These are phyloP conservation scores for Malacoctenus gilli DNA, from an alignment of 2,797 vertebrate genomes.

Conservation along the genomic window DNA sequence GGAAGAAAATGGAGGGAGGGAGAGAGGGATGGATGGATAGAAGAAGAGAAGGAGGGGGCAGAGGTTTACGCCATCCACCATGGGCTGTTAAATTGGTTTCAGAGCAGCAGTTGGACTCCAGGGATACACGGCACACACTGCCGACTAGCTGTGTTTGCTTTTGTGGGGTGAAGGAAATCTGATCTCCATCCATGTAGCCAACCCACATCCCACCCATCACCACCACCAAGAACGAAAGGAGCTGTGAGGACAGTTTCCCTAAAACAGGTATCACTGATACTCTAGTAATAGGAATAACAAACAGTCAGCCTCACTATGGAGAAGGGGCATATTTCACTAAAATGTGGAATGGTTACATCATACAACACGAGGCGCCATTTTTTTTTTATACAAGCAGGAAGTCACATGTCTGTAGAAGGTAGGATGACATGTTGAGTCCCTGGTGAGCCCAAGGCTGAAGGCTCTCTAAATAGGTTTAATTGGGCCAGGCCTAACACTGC, in stretches of 20 bases:
- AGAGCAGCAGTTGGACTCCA: conserved; percentile 83
- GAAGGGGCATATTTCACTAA: conserved; percentile 58
- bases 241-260: conserved; percentile 48
- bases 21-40: conserved; percentile 56
- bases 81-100: conserved; percentile 85
- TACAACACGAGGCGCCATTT: conserved; percentile 51
- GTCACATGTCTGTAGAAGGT: conserved; percentile 65
- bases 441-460: conserved; percentile 65
- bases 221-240: conserved; percentile 60
- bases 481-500: conserved; percentile 65
- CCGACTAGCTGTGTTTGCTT: conserved; percentile 77
- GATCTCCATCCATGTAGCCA: conserved; percentile 72
- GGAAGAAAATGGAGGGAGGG: conserved; percentile 40
- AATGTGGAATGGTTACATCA: conserved; percentile 64
- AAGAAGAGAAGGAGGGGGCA: conserved; percentile 57
- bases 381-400: conserved; percentile 52
- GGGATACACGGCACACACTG: conserved; percentile 76
- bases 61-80: conserved; percentile 83
- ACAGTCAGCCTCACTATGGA: conserved; percentile 43
- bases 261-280: conserved; percentile 60
- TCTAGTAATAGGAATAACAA: conserved; percentile 54
- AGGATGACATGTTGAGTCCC: conserved; percentile 68
- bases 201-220: conserved; percentile 67
- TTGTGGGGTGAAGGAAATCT: conserved; percentile 74
- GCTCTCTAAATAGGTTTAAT: conserved; percentile 78